Base-by-base conservation (phyloP, 2,113 vertebrate genomes). In the Rhea americana region DNA sequence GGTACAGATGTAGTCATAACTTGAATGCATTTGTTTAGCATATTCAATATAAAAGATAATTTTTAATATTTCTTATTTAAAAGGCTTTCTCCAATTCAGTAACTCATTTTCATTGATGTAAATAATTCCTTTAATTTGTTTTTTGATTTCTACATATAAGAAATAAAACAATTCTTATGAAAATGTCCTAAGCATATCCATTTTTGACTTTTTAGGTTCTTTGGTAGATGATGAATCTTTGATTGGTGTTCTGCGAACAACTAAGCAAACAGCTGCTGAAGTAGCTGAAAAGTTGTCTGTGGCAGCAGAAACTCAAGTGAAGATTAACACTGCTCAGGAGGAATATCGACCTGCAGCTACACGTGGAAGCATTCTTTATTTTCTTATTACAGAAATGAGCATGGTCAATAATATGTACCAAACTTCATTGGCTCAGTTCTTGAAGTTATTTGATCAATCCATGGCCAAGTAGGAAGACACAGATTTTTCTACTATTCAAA, bases 391-490 rank as follows among this genome's bases (percentile, higher is more conserved):
- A 5, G 97, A 98, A 93, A 98, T 98, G 98, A 98, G 97, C 91
- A 98, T 98, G 97, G 98, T 98, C 94, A 98, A 98, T 73, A 97
- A 96, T 70, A 98, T 98, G 98, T 98, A 98, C 88, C 98, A 98
- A 66, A 98, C 97, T 65, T 98, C 98, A 7, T 92, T 98, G 91
- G 97, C 97, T 82, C 98, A 98, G 94, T 98, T 98, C 90, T 81
- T 98, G 89, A 98, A 98, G 87, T 59, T 98, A 8, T 98, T 98
- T 89, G 98, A 98, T 93, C 97, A 96, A 77, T 98, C 98, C 70
- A 98, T 98, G 97, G 96, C 96, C 92, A 98, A 67, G 98, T 97
- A 89, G 45, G 95, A 86, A 86, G 21, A 83, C 11, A 28, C 7
- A 21, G 4, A 55, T 55, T 73, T 92, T 85, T 90, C 24, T 75